phyloP scores from a whole-genome alignment of 2,888 invertebrate genomes.

The Cyrtodaria siliqua region DNA sequence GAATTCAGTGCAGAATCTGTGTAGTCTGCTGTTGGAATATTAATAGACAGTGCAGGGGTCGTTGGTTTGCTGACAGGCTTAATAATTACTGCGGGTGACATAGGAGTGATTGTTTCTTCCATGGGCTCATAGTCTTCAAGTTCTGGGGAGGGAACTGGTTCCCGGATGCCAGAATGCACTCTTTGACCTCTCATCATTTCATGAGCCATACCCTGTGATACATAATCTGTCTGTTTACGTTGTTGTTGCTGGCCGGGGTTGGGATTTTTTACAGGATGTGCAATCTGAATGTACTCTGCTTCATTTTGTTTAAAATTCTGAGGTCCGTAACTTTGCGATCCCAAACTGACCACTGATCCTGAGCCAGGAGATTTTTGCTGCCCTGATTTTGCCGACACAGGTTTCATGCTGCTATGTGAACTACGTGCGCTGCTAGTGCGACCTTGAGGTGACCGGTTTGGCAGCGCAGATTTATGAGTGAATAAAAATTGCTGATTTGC shows the following conservation, averaged over 20 bases:
- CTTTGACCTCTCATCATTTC: slow-evolving; percentile 28
- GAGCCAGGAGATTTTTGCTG: slow-evolving; percentile 44
- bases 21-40: slow-evolving; percentile 78
- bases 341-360: slow-evolving; percentile 39
- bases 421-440: slow-evolving; percentile 54
- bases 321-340: slow-evolving; percentile 17
- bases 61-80: slow-evolving; percentile 42
- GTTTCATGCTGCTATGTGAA: slow-evolving; percentile 43
- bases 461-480: slow-evolving; percentile 32
- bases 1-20: slow-evolving; percentile 73
- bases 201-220: slow-evolving; percentile 10
- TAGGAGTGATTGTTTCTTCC: slow-evolving; percentile 23
- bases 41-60: slow-evolving; percentile 70
- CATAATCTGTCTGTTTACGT: slow-evolving; percentile 51
- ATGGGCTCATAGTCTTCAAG: slow-evolving; percentile 34
- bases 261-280: slow-evolving; percentile 74
- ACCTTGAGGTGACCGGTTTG: slow-evolving; percentile 28
- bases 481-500: slow-evolving; percentile 22
- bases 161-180: slow-evolving; percentile 54
- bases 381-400: slow-evolving; percentile 46
- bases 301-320: slow-evolving; percentile 53
- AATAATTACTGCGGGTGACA: slow-evolving; percentile 29
- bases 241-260: slow-evolving; percentile 51
- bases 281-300: slow-evolving; percentile 78
- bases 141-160: slow-evolving; percentile 69